Percentiles rank a stretch among this genome's conserved stretches.
phyloP scores from a whole-genome alignment of 2,888 invertebrate genomes.

The Cartodere bifasciata region DNA sequence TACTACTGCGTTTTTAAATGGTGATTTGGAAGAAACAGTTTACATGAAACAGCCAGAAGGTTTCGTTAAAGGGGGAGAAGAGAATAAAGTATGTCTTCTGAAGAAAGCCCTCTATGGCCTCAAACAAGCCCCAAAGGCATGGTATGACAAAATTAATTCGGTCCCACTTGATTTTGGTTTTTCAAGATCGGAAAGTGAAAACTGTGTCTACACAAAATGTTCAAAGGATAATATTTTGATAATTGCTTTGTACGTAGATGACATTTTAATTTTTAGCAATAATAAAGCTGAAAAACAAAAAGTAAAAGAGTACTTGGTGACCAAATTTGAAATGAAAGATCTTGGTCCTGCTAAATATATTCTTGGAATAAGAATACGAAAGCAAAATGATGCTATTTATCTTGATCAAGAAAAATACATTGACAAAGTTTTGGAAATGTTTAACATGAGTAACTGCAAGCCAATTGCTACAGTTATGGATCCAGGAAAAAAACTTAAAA shows the following conservation, averaged over 20 bases:
- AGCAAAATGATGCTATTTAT: constrained; percentile 3
- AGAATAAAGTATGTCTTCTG: constrained; percentile 21
- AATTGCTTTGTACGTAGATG: background rate
- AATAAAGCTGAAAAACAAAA: background rate
- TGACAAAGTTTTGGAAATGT: constrained; percentile 7
- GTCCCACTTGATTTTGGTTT: constrained; percentile 4
- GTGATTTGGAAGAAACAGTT: constrained; percentile 14
- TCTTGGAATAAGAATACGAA: background rate
- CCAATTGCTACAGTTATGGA: constrained; percentile 9
- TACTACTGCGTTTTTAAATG: constrained; percentile 18
- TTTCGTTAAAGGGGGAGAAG: too few species aligned
- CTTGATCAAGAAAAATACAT: constrained; percentile 11
- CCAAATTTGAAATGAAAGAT: background rate
- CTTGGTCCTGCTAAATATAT: background rate
- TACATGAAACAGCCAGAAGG: constrained; percentile 11
- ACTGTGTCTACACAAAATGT: constrained; percentile 11
- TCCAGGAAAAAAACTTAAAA: constrained; percentile 4
- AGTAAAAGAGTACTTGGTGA: background rate
- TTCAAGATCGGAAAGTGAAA: constrained; percentile 9
- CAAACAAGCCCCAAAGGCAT: constrained; percentile 10
- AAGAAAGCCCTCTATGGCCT: constrained; percentile 14
- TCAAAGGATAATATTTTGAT: background rate
- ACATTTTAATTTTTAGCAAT: background rate
- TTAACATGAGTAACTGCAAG: constrained; percentile 9
- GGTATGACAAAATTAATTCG: constrained; percentile 7